Evolutionary conservation across 2,113 vertebrate genomes (phyloP).

Genomic region (Chloroceryle aenea): DNA sequence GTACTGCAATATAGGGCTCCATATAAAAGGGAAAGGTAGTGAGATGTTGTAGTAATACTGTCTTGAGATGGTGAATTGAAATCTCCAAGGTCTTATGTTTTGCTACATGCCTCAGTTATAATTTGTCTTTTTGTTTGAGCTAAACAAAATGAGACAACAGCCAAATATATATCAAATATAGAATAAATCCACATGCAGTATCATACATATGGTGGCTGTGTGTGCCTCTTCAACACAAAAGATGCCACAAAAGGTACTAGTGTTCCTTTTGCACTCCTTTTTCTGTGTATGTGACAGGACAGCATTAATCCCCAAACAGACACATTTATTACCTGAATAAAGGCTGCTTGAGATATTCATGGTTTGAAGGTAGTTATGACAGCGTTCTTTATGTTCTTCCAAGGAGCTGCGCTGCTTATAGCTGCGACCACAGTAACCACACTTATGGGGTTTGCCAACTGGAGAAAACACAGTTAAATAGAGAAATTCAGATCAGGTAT

Average conservation of each 20-base stretch:
- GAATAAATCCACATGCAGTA: not conserved
- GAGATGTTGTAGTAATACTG: not conserved
- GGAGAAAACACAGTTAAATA: conserved; percentile 68
- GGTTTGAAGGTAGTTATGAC: conserved; percentile 97
- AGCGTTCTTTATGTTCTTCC: conserved; percentile 98
- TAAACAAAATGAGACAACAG: not conserved
- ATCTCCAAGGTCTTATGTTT: not conserved
- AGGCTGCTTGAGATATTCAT: conserved; percentile 93
- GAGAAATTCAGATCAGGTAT: conserved; percentile 20
- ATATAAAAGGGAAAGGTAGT: not conserved
- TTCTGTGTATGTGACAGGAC: not conserved
- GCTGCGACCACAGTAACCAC: conserved; percentile 96
- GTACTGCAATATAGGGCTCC: not conserved
- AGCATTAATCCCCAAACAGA: not conserved
- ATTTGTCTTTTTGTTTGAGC: not conserved
- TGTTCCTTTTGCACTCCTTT: not conserved
- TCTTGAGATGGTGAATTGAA: not conserved
- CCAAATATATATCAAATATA: not conserved
- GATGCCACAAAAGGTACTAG: not conserved
- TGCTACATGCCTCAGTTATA: not conserved
- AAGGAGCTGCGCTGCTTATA: conserved; percentile 98
- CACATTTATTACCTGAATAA: conserved; percentile 86
- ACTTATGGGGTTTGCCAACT: conserved; percentile 99
- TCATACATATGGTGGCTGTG: rapidly evolving
- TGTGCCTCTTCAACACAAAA: not conserved